These are phyloP conservation scores for Apostichopus japonicus DNA, from an alignment of 35 echinoderm and acorn worm genomes.

Conservation along the genomic window DNA sequence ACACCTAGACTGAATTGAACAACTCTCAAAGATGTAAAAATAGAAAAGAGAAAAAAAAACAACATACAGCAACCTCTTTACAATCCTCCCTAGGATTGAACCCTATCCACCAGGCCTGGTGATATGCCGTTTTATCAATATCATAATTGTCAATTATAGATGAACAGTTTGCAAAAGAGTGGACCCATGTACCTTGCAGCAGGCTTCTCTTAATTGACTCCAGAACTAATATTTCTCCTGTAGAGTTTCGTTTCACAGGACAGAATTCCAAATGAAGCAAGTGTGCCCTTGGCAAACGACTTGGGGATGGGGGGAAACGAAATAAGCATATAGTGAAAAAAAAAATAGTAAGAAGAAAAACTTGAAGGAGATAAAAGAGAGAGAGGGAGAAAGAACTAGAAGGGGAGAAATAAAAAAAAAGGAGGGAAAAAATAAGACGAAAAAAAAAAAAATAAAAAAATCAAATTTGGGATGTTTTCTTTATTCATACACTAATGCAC, in stretches of 20 bases:
- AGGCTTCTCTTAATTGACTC: constrained; percentile 22
- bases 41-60: background rate
- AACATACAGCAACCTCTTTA: background rate
- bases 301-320: constrained; percentile 33
- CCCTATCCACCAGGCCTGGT: background rate
- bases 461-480: constrained; percentile 36
- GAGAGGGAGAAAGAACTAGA: background rate
- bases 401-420: background rate
- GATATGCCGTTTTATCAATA: constrained; percentile 46
- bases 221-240: constrained; percentile 58
- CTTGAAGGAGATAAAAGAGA: background rate
- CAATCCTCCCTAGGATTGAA: background rate
- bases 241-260: constrained; percentile 45
- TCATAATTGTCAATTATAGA: constrained; percentile 59
- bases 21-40: background rate
- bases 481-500: constrained; percentile 55
- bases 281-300: constrained; percentile 32
- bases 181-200: constrained; percentile 21
- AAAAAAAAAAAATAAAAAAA: constrained; percentile 32
- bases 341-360: background rate
- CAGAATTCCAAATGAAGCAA: constrained; percentile 49
- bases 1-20: too few species aligned
- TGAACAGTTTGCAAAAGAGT: background rate
- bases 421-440: background rate
- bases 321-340: background rate